Conservation (phyloP, 2,797 vertebrate species). For the Sebastes umbrosus region DNA sequence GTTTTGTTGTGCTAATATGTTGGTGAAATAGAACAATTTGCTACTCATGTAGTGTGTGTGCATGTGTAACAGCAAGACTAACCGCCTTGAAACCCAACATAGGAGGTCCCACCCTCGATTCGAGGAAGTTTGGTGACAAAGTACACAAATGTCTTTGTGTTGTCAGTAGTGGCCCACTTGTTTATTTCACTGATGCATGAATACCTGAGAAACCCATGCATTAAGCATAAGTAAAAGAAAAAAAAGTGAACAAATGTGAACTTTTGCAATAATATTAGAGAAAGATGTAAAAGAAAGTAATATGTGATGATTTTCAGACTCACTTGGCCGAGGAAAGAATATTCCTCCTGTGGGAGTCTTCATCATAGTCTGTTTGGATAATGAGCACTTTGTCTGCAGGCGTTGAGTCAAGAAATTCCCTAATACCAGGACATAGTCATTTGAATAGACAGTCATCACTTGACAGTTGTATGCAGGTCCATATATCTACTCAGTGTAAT, state of each 20-base stretch:
- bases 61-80: slow-evolving; percentile 11
- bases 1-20: background rate
- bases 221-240: background rate
- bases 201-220: slow-evolving; percentile 9
- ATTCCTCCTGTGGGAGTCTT: slow-evolving; percentile 20
- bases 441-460: background rate
- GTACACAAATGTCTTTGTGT: slow-evolving; percentile 73
- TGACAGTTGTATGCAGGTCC: rapidly evolving
- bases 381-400: slow-evolving; percentile 41
- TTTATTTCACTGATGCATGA: slow-evolving; percentile 47
- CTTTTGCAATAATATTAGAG: background rate
- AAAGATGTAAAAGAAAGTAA: background rate
- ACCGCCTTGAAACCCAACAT: slow-evolving; percentile 87
- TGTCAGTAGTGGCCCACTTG: background rate
- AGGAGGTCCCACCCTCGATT: slow-evolving; percentile 76
- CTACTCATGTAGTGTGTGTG: background rate
- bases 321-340: slow-evolving; percentile 56
- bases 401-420: slow-evolving; percentile 41
- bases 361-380: slow-evolving; percentile 79
- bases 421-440: background rate
- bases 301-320: slow-evolving; percentile 2
- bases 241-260: background rate
- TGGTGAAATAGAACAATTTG: background rate
- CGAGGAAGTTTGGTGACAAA: slow-evolving; percentile 86
- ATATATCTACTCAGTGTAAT: background rate